Percentiles rank a stretch among this genome's conserved stretches.
Conservation (phyloP, 2,797 vertebrate species). For the Pangasius macronema region DNA sequence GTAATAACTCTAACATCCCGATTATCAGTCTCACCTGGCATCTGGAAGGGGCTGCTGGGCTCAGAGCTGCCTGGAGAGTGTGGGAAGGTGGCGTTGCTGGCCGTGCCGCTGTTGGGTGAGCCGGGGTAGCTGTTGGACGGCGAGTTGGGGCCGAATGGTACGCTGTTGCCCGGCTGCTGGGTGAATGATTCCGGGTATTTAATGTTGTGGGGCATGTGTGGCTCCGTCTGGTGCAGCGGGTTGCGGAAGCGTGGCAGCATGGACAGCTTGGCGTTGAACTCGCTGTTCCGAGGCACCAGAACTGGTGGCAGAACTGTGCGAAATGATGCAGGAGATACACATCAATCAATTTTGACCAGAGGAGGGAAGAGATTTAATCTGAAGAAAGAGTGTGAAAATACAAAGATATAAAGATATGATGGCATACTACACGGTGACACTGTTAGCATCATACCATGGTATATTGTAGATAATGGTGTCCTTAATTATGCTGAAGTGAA, state of each 20-base stretch:
- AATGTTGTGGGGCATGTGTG: conserved; percentile 96
- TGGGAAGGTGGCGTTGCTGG: conserved; percentile 89
- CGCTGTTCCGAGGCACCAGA: conserved; percentile 96
- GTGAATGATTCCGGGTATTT: conserved; percentile 93
- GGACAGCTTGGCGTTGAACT: conserved; percentile 97
- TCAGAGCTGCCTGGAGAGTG: conserved; percentile 96
- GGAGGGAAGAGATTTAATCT: neutral
- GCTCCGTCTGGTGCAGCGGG: conserved; percentile 89
- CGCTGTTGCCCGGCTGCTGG: conserved; percentile 77
- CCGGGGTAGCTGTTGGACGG: conserved; percentile 94
- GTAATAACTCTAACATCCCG: neutral
- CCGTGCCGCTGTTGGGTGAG: conserved; percentile 89
- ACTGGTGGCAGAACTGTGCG: conserved; percentile 91
- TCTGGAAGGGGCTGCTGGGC: conserved; percentile 96
- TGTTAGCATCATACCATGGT: neutral
- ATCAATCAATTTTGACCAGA: neutral
- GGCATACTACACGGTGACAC: neutral
- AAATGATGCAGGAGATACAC: neutral
- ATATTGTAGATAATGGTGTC: neutral
- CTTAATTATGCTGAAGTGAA: neutral
- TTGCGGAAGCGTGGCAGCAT: conserved; percentile 96
- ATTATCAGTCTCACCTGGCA: conserved; percentile 84
- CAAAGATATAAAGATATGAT: neutral
- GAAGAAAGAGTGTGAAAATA: neutral
- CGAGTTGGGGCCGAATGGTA: conserved; percentile 85